These are phyloP conservation scores for Micromussa lordhowensis DNA, from an alignment of 92 coral and sea anemone genomes.

Conservation along the genomic window DNA sequence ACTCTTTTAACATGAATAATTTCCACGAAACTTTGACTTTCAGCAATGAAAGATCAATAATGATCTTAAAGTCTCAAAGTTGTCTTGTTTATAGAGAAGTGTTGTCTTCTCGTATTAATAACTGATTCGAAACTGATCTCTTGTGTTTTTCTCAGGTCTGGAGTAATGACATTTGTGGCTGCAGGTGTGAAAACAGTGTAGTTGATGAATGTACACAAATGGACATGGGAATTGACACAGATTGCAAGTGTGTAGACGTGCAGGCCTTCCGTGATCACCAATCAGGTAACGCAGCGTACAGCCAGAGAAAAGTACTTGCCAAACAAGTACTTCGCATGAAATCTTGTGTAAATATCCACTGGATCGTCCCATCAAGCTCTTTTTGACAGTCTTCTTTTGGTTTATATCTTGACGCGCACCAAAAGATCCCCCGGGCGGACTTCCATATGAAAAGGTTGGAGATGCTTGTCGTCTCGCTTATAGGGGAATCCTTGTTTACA, in stretches of 20 bases:
- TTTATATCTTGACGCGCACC: no score
- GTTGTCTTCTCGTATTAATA: background rate
- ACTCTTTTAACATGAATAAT: no score
- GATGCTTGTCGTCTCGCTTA: no score
- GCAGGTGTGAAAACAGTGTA: constrained; percentile 22
- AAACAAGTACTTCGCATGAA: background rate
- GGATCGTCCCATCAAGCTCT: no score
- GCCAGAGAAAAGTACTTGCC: background rate
- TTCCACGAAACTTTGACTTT: no score
- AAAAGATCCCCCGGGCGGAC: no score
- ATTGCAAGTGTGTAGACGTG: constrained; percentile 41
- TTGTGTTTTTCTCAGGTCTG: constrained; percentile 18
- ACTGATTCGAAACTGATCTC: no score
- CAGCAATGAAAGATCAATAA: background rate
- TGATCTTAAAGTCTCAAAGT: background rate
- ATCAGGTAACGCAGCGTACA: constrained; percentile 1
- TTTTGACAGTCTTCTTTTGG: no score
- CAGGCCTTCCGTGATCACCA: constrained; percentile 4
- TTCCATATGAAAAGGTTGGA: no score
- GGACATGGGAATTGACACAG: constrained; percentile 29
- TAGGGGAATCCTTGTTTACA: no score
- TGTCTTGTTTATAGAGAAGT: background rate
- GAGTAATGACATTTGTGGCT: constrained; percentile 45
- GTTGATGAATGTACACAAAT: constrained; percentile 4
- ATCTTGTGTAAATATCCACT: no score